Percentiles rank a stretch among this genome's conserved stretches.
phyloP scores from a whole-genome alignment of 2,797 vertebrate genomes.

The Myotis vivesi region DNA sequence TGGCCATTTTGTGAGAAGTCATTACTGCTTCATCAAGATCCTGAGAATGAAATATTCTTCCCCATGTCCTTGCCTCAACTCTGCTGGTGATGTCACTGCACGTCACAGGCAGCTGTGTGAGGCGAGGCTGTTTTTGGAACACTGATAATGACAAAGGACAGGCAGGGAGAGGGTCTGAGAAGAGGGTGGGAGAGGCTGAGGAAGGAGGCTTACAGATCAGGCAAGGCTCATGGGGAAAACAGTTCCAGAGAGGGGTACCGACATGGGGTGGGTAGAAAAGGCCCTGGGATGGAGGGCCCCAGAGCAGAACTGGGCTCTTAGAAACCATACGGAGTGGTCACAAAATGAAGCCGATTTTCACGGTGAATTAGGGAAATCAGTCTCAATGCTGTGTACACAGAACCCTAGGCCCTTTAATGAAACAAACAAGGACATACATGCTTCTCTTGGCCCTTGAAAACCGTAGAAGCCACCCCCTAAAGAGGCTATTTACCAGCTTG shows the following conservation, averaged over 20 bases:
- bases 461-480: neutral
- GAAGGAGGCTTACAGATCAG: neutral
- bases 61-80: conserved; percentile 52
- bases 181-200: neutral
- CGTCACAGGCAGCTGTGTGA: conserved; percentile 43
- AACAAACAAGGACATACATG: neutral
- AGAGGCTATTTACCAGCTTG: neutral
- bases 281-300: neutral
- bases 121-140: conserved; percentile 43
- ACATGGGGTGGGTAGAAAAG: neutral
- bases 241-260: neutral
- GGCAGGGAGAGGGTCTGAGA: neutral
- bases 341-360: neutral
- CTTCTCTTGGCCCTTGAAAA: neutral
- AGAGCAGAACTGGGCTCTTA: neutral
- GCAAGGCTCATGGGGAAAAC: neutral
- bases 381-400: neutral
- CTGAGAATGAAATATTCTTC: neutral
- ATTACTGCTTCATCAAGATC: neutral
- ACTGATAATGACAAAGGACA: neutral
- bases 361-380: neutral
- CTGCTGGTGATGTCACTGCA: conserved; percentile 39
- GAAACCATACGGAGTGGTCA: neutral
- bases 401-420: neutral
- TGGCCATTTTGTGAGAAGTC: neutral